phyloP scores from a whole-genome alignment of 2,797 vertebrate species.

The Sebastolobus alascanus region DNA sequence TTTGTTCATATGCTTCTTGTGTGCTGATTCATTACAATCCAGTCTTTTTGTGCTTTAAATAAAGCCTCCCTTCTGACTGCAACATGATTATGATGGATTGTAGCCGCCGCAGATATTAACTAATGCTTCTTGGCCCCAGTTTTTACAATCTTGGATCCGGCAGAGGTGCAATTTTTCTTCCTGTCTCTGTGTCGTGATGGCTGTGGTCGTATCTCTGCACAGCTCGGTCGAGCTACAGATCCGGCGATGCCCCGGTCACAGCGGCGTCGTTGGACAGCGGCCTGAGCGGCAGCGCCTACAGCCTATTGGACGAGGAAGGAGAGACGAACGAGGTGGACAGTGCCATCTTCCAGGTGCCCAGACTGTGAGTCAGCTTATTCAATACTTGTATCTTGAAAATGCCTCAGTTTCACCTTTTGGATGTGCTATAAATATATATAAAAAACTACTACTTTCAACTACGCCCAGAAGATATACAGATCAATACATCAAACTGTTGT shows the following conservation, averaged over 20 bases:
- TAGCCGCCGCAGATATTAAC: constrained; percentile 25
- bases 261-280: constrained; percentile 94
- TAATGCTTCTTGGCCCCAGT: constrained; percentile 40
- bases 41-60: constrained; percentile 22
- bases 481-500: neutral
- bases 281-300: constrained; percentile 94
- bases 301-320: constrained; percentile 91
- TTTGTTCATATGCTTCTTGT: constrained; percentile 60
- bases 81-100: constrained; percentile 19
- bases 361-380: constrained; percentile 89
- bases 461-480: neutral
- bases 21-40: constrained; percentile 55
- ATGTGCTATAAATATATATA: neutral
- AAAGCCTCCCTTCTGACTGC: constrained; percentile 4
- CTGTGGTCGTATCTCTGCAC: constrained; percentile 80
- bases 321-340: constrained; percentile 91
- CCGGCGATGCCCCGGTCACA: constrained; percentile 91
- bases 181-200: constrained; percentile 53
- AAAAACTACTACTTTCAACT: neutral
- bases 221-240: constrained; percentile 91
- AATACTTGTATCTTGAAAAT: neutral
- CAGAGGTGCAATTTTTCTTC: constrained; percentile 41
- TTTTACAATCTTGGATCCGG: constrained; percentile 61
- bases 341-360: constrained; percentile 94
- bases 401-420: neutral